Conservation (phyloP, 2,797 vertebrate genomes). For the Trachurus trachurus region DNA sequence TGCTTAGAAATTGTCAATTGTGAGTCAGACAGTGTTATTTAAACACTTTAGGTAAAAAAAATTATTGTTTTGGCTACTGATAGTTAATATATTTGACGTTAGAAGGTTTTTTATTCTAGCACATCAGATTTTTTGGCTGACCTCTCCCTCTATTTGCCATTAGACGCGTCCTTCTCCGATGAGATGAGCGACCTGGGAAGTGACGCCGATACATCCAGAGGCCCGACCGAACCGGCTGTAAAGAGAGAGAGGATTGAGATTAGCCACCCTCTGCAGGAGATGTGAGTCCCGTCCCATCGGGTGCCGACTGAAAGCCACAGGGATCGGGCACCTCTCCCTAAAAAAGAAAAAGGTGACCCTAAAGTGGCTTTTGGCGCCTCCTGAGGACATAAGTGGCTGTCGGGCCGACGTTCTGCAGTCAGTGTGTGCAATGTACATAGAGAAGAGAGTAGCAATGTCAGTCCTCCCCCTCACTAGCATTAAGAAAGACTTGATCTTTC, state of each 20-base stretch:
- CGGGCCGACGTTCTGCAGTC: slow-evolving; percentile 42
- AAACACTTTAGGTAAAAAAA: background rate
- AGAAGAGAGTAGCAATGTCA: slow-evolving; percentile 60
- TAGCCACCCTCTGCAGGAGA: slow-evolving; percentile 92
- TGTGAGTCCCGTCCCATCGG: slow-evolving; percentile 77
- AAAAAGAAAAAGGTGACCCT: slow-evolving; percentile 1
- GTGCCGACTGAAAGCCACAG: slow-evolving; percentile 4
- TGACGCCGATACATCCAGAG: slow-evolving; percentile 83
- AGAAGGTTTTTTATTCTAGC: background rate
- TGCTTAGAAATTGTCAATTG: no score
- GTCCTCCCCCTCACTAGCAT: slow-evolving; percentile 53
- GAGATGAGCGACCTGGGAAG: slow-evolving; percentile 88
- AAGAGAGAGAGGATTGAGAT: slow-evolving; percentile 94
- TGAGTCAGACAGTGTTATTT: background rate
- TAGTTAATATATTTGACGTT: no score
- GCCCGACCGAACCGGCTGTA: slow-evolving; percentile 89
- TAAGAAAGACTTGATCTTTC: slow-evolving; percentile 37
- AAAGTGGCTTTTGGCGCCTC: slow-evolving; percentile 1
- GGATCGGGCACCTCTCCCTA: slow-evolving; percentile 27
- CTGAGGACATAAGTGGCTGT: background rate
- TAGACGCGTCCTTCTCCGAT: slow-evolving; percentile 90
- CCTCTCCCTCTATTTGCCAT: slow-evolving; percentile 5
- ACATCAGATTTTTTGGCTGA: background rate
- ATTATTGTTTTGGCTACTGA: no score
- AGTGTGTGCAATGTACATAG: slow-evolving; percentile 74